Conservation (phyloP, 2,113 vertebrate genomes). For the Nansenia antarctica region DNA sequence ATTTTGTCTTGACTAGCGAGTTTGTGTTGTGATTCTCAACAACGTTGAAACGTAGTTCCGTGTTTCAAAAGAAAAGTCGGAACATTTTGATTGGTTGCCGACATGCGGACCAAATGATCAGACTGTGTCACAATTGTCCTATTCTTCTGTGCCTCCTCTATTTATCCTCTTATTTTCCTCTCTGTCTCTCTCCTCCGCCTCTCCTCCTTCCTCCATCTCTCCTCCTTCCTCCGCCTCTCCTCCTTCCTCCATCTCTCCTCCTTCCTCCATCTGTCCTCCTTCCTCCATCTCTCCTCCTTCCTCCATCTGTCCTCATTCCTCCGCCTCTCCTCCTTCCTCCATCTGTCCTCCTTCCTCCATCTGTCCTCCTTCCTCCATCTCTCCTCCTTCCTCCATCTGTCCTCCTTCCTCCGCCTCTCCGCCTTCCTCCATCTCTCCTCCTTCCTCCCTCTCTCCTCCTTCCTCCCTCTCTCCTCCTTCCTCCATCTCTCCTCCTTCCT, state of each 20-base stretch:
- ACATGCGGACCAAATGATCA: no score
- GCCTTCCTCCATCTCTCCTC: constrained; percentile 63
- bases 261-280: background rate
- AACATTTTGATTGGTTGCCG: no score
- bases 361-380: constrained; percentile 4
- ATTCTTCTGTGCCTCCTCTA: no score
- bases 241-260: background rate
- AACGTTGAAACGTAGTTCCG: no score
- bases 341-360: background rate
- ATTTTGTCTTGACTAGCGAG: no score
- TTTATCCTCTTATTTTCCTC: no score
- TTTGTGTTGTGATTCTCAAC: no score
- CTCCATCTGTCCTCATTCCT: background rate
- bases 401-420: constrained; percentile 60
- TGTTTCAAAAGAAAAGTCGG: no score
- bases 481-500: background rate
- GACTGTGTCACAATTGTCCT: no score
- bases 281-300: background rate
- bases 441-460: constrained; percentile 60
- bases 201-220: background rate
- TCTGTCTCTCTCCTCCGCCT: no score
- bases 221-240: no score
- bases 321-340: background rate
- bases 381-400: constrained; percentile 53
- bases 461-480: background rate